Evolutionary conservation across 64 coral and sea anemone genomes (phyloP).

Genomic region (Montipora sp.): DNA sequence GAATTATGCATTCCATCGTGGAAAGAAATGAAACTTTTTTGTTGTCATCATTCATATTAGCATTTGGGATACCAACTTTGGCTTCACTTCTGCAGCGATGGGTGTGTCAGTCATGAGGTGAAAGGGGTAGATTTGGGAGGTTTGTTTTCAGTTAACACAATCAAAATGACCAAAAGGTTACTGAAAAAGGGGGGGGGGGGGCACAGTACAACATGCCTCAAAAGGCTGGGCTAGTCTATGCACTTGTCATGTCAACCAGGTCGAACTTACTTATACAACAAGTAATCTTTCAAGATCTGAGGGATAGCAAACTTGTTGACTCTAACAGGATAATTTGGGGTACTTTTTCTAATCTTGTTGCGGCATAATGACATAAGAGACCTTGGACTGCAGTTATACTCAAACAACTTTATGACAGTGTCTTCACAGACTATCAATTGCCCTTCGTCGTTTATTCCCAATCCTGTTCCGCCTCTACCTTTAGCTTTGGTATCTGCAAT

Average conservation of each 20-base stretch:
- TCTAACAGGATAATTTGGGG: conserved; percentile 1
- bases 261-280: conserved; percentile 46
- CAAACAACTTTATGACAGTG: conserved; percentile 56
- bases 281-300: conserved; percentile 55
- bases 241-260: neutral
- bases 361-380: conserved; percentile 57
- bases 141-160: no score
- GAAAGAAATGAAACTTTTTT: no score
- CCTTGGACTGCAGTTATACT: conserved; percentile 52
- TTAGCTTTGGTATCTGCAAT: conserved; percentile 39
- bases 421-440: conserved; percentile 79
- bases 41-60: no score
- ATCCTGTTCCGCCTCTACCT: neutral
- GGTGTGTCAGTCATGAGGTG: no score
- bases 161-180: no score
- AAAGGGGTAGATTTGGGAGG: no score
- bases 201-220: no score
- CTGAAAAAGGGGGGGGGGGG: no score
- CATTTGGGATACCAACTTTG: no score
- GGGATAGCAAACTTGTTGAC: conserved; percentile 45
- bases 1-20: no score
- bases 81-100: no score
- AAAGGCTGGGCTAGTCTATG: no score
- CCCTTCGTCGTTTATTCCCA: conserved; percentile 51
- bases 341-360: conserved; percentile 5